A percentile compares a stretch with the other conserved stretches of the same genome.
Conservation (phyloP, 1,140 invertebrate species). For the Drosophila rhopaloa region DNA sequence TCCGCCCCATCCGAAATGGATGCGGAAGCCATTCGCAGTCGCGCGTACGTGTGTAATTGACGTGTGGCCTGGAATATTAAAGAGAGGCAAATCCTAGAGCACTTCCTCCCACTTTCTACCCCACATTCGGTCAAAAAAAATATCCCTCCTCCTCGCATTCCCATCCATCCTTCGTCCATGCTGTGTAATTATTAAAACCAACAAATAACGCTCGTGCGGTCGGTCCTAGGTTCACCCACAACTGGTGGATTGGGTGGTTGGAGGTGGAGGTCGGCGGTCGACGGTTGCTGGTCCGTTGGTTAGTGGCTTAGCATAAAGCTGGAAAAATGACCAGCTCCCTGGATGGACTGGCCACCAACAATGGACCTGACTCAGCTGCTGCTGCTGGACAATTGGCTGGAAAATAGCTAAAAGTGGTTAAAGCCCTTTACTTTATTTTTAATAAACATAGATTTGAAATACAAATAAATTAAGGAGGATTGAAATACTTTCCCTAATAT, state of each 20-base stretch:
- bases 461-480: too few relatives aligned
- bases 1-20: slow-evolving; percentile 16
- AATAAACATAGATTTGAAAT: too few relatives aligned
- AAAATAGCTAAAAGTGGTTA: slow-evolving; percentile 17
- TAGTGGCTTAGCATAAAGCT: slow-evolving; percentile 60
- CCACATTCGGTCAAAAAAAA: not conserved
- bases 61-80: slow-evolving; percentile 78
- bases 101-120: slow-evolving; percentile 2
- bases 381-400: slow-evolving; percentile 9
- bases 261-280: slow-evolving; percentile 5
- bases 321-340: slow-evolving; percentile 50
- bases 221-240: slow-evolving; percentile 27
- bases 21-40: slow-evolving; percentile 53
- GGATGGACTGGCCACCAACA: slow-evolving; percentile 33
- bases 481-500: too few relatives aligned
- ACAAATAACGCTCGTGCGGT: slow-evolving; percentile 80
- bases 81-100: slow-evolving; percentile 54
- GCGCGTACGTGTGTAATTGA: slow-evolving; percentile 76
- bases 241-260: slow-evolving; percentile 15
- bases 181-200: slow-evolving; percentile 84
- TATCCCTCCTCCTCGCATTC: slow-evolving; percentile 21
- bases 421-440: too few relatives aligned
- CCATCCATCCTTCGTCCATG: slow-evolving; percentile 27
- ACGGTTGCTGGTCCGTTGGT: slow-evolving; percentile 16
- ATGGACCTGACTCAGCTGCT: slow-evolving; percentile 48